A percentile compares a stretch with the other conserved stretches of the same genome.
These are phyloP conservation scores for Onychomys torridus DNA, from an alignment of 2,797 vertebrate genomes.

Conservation along the genomic window DNA sequence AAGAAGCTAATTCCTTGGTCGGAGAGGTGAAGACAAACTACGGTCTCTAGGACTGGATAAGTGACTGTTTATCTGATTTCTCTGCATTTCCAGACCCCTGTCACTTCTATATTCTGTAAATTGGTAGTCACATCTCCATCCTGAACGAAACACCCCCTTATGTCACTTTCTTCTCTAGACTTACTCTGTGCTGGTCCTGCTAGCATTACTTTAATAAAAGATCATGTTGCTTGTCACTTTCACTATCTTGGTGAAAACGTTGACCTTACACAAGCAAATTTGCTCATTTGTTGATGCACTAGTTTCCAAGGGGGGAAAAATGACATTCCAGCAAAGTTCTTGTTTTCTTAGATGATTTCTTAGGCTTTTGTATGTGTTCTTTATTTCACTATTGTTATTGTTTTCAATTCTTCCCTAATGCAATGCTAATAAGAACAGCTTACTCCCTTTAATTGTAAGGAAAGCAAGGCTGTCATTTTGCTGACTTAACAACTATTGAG, in stretches of 20 bases:
- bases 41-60: background rate
- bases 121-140: background rate
- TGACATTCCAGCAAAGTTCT: background rate
- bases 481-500: background rate
- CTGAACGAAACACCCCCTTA: background rate
- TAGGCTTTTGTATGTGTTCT: background rate
- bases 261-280: constrained; percentile 26
- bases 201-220: background rate
- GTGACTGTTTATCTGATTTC: rapidly evolving
- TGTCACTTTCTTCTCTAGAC: background rate
- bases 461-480: constrained; percentile 47
- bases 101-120: background rate
- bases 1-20: background rate
- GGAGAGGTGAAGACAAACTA: background rate
- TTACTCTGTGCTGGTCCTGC: background rate
- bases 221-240: background rate
- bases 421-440: background rate
- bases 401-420: background rate
- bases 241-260: background rate
- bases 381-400: background rate
- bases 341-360: background rate
- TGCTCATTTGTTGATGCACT: background rate
- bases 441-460: constrained; percentile 22
- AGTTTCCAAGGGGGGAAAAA: background rate
- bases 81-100: background rate